Evolutionary conservation across 2,113 vertebrate species (phyloP).

Genomic region (Pedionomus torquatus): DNA sequence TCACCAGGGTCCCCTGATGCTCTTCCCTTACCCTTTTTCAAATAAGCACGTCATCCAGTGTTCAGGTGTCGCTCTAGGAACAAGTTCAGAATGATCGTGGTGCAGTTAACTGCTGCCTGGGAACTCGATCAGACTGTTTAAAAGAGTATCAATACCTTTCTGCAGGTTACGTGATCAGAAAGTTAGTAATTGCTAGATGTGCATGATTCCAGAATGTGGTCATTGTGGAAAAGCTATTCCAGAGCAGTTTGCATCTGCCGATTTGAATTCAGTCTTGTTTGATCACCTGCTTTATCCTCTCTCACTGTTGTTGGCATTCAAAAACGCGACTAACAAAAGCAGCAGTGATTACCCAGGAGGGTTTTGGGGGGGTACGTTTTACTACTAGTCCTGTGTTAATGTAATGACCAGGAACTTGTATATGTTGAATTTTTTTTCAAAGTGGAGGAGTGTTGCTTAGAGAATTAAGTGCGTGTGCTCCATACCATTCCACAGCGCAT

Average conservation of each 20-base stretch:
- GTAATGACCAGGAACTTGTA: neutral
- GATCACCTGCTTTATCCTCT: neutral
- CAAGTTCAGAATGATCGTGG: neutral
- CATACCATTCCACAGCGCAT: constrained; percentile 42
- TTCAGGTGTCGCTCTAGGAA: neutral
- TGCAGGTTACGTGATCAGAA: neutral
- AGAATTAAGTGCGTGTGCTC: neutral
- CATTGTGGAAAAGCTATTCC: neutral
- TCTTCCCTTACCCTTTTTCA: neutral
- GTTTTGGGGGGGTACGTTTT: neutral
- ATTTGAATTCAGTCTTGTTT: neutral
- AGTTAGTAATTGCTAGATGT: neutral
- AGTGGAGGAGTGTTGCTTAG: neutral
- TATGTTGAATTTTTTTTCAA: neutral
- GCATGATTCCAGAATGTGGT: neutral
- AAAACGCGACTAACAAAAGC: neutral
- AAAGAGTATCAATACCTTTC: neutral
- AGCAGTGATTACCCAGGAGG: neutral
- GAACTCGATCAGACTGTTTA: neutral
- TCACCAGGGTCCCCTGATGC: neutral
- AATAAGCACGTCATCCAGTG: neutral
- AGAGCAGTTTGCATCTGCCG: neutral
- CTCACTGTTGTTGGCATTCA: neutral
- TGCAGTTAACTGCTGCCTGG: neutral
- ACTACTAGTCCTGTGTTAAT: neutral